Percentiles rank a stretch among this genome's conserved stretches.
phyloP scores from a whole-genome alignment of 2,888 invertebrate genomes.

The Priocnemis perturbator region DNA sequence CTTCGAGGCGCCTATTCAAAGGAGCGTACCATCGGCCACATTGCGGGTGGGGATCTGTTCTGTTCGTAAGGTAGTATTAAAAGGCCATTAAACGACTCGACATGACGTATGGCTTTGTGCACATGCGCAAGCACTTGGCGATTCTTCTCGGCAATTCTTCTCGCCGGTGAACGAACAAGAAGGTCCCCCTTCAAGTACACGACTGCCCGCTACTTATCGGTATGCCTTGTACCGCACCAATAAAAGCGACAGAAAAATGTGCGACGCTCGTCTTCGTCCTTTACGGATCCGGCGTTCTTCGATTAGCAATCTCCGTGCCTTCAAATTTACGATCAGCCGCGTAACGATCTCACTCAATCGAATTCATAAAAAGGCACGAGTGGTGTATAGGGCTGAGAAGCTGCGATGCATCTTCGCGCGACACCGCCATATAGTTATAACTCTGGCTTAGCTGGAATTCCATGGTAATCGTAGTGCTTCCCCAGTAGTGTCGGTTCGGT shows the following conservation, averaged over 20 bases:
- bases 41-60: conserved; percentile 48
- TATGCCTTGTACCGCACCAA: conserved; percentile 17
- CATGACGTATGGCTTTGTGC: conserved; percentile 64
- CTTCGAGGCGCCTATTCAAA: conserved; percentile 48
- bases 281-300: conserved; percentile 5
- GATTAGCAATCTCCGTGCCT: conserved; percentile 20
- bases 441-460: too few relatives aligned
- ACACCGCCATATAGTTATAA: background rate
- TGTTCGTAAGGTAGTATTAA: conserved; percentile 64
- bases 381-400: conserved; percentile 1
- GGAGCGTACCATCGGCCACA: conserved; percentile 31
- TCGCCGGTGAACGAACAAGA: conserved; percentile 36
- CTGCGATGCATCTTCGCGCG: conserved; percentile 9
- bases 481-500: too few relatives aligned
- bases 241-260: conserved; percentile 27
- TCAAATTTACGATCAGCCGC: conserved; percentile 27
- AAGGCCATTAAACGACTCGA: conserved; percentile 65
- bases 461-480: too few relatives aligned
- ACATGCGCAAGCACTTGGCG: conserved; percentile 48
- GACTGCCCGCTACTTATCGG: conserved; percentile 23
- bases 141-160: conserved; percentile 27
- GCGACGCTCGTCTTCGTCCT: background rate
- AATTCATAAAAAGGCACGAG: background rate
- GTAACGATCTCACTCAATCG: background rate
- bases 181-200: background rate